These are phyloP conservation scores for Acanthosepion lycidas DNA, from an alignment of 2,888 invertebrate genomes.

Conservation along the genomic window DNA sequence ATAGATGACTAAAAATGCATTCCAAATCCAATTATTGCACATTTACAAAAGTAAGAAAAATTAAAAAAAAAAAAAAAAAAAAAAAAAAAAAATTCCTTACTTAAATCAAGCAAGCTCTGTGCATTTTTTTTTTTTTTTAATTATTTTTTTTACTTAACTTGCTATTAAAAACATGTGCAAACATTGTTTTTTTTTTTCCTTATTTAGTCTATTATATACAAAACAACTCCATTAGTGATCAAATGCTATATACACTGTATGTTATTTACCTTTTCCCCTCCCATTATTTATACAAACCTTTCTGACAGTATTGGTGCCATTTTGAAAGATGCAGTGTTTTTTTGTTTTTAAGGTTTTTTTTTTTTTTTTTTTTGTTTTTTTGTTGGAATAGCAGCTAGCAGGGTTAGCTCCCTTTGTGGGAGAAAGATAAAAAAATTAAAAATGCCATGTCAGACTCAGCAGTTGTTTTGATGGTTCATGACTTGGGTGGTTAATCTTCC, in stretches of 20 bases:
- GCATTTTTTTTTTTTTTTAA: neutral
- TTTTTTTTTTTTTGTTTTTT: neutral
- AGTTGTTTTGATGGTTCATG: neutral
- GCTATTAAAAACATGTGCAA: slow-evolving; percentile 40
- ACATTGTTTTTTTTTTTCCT: neutral
- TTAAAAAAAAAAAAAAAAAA: neutral
- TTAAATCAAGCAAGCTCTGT: slow-evolving; percentile 43
- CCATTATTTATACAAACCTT: neutral
- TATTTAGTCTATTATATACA: neutral
- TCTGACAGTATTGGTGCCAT: neutral
- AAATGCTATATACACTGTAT: neutral
- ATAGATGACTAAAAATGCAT: slow-evolving; percentile 43
- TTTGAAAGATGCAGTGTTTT: neutral
- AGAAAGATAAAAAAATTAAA: neutral
- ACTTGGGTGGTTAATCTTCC: neutral
- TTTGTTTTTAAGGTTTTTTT: neutral
- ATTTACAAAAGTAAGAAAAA: slow-evolving; percentile 41
- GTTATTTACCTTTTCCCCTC: neutral
- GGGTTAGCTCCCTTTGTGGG: neutral
- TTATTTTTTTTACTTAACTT: neutral
- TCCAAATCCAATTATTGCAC: slow-evolving; percentile 37
- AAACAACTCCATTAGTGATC: neutral
- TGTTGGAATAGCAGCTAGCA: neutral
- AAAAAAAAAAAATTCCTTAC: neutral
- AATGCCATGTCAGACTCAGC: neutral